phyloP scores from a whole-genome alignment of 2,113 vertebrate species.

The Platanista minor region DNA sequence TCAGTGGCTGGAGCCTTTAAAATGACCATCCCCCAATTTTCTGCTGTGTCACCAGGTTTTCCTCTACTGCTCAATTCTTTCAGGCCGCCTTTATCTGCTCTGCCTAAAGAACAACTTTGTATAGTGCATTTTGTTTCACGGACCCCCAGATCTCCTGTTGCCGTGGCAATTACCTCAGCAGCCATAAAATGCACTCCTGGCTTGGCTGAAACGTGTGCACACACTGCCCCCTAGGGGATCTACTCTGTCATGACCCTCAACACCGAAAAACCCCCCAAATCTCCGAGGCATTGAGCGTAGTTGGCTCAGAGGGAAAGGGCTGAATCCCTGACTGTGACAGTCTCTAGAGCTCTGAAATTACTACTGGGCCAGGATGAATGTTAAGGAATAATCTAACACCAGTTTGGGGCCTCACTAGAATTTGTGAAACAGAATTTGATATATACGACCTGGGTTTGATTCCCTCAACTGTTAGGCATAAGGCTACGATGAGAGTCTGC shows the following conservation, averaged over 20 bases:
- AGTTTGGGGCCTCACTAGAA: conserved; percentile 15
- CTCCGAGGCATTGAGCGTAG: neutral
- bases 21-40: conserved; percentile 76
- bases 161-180: neutral
- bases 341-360: neutral
- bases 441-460: neutral
- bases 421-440: neutral
- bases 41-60: conserved; percentile 77
- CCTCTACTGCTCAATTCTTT: conserved; percentile 68
- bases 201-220: conserved; percentile 48
- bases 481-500: neutral
- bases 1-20: conserved; percentile 23
- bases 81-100: conserved; percentile 64
- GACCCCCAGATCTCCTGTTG: neutral
- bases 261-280: neutral
- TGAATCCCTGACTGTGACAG: neutral
- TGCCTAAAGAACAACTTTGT: conserved; percentile 76
- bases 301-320: neutral
- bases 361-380: neutral
- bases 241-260: conserved; percentile 56
- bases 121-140: conserved; percentile 62
- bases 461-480: conserved; percentile 32
- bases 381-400: neutral
- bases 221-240: conserved; percentile 81
- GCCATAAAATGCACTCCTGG: neutral